Conservation (phyloP, 92 coral and sea anemone genomes). For the Epizoanthus illoricatus region DNA sequence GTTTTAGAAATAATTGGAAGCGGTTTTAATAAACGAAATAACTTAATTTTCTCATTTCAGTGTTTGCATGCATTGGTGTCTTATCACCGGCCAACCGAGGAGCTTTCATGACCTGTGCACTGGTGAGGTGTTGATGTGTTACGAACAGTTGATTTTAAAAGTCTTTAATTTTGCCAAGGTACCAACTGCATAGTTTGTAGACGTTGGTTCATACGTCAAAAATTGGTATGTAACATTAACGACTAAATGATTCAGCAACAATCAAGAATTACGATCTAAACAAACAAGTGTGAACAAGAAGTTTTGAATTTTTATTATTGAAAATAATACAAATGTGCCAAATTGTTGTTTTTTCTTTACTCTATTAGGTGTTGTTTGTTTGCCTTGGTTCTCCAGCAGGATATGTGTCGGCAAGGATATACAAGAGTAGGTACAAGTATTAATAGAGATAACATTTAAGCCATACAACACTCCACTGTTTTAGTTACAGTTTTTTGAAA, state of each 20-base stretch:
- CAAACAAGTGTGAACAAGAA: no score
- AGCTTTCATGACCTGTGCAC: conserved; percentile 90
- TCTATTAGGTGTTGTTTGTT: conserved; percentile 74
- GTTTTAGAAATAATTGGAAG: no score
- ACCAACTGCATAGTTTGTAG: background rate
- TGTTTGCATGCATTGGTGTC: conserved; percentile 97
- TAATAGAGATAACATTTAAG: no score
- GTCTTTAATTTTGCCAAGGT: background rate
- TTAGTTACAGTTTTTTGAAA: no score
- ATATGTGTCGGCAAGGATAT: conserved; percentile 90
- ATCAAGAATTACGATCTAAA: no score
- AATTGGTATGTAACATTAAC: no score
- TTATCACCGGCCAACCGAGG: conserved; percentile 98
- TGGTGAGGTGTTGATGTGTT: conserved; percentile 48
- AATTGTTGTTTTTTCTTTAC: background rate
- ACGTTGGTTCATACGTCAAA: no score
- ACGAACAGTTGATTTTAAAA: background rate
- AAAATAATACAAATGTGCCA: background rate
- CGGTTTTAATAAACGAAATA: no score
- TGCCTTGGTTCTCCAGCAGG: conserved; percentile 98
- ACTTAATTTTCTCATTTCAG: conserved; percentile 39
- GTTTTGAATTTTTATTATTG: background rate
- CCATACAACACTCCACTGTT: no score
- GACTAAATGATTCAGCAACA: no score
- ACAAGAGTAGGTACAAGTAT: conserved; percentile 73